Conservation (phyloP, 1,140 invertebrate genomes). For the Antheraea mylitta region DNA sequence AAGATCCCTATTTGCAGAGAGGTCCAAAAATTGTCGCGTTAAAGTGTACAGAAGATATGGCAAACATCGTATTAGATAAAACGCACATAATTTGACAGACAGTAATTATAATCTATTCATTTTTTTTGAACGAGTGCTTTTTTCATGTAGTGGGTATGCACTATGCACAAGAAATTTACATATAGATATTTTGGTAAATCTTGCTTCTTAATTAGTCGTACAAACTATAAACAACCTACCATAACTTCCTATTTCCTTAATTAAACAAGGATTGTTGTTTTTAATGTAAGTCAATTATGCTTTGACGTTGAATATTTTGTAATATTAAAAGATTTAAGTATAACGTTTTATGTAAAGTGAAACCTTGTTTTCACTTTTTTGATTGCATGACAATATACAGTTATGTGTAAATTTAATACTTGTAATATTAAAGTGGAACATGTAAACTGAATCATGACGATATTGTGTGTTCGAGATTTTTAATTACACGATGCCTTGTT, state of each 20-base stretch:
- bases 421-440: constrained; percentile 34
- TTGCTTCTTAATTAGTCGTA: too few species aligned
- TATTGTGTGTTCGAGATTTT: neutral
- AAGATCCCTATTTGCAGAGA: too few species aligned
- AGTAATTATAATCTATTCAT: too few species aligned
- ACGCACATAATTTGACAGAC: too few species aligned
- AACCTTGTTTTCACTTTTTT: constrained; percentile 57
- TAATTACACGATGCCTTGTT: neutral
- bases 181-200: too few species aligned
- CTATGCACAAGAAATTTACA: too few species aligned
- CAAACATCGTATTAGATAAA: too few species aligned
- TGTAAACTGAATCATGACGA: constrained; percentile 8
- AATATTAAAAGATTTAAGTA: neutral
- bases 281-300: neutral
- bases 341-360: constrained; percentile 35
- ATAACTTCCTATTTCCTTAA: neutral
- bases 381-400: constrained; percentile 45
- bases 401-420: constrained; percentile 30
- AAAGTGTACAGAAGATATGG: too few species aligned
- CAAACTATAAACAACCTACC: too few species aligned
- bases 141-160: too few species aligned
- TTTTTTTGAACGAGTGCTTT: too few species aligned
- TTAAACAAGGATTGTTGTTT: neutral
- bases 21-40: too few species aligned
- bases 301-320: constrained; percentile 12